Evolutionary conservation across 1,140 invertebrate genomes (phyloP), one percentile per base, ranked within the genome.

Genomic region (Aleiodes sp.): DNA sequence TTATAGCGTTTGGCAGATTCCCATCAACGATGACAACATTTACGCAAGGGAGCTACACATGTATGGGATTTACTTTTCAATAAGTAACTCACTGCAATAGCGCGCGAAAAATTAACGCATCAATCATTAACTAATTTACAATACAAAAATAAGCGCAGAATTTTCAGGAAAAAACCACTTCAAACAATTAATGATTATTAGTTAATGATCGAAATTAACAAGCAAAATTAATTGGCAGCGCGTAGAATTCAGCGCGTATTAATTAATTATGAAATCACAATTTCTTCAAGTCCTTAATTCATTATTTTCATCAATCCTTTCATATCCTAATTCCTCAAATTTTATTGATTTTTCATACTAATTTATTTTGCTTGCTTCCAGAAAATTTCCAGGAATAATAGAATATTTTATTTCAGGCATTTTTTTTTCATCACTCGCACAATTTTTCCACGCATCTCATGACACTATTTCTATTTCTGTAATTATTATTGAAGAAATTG

Each of bases 1-100:
- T 88, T 83, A 84, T 90, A 93, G 92, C 92, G 78, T 88, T 94
- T 82, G 94, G 93, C 73, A 93, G 94, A 83, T 94, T 96, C 83
- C 93, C 94, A 70, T 84, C 90, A 56, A 93, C 92, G 83, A 92
- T 94, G 84, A 89, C 91, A 67, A 90, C 90, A 57, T 94, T 92
- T 87, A 93, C 93, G 73, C 93, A 94, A 84, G 94, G 94, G 79
- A 94, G 90, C 81, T 96, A 95, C 82, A 96, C 94, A 87, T 97
- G 94, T 96, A 92, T 90, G 93, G 89, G 83, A 80, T 78, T 84
- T 78, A 81, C 75, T 76, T 77, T 72, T 79, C 70, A 80, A 72
- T 82, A 76, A 84, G 80, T 85, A 84, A 84, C 71, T 75, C 75
- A 79, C 72, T 67, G 76, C 76, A 77, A 75, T 74, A 75, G 80